Percentiles rank a stretch among this genome's conserved stretches.
Conservation (phyloP, 1,140 invertebrate genomes). For the Trissolcus basalis region DNA sequence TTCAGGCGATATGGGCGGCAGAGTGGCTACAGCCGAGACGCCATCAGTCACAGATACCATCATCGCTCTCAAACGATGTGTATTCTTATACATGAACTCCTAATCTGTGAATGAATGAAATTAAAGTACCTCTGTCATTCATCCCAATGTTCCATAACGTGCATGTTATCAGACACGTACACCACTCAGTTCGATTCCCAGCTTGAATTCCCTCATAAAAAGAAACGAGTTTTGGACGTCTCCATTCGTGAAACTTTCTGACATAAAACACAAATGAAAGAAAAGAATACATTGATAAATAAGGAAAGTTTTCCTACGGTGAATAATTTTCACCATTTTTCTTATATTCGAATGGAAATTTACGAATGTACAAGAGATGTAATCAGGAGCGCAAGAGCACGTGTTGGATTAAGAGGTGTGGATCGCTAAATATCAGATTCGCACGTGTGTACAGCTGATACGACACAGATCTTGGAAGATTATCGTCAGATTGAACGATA, state of each 20-base stretch:
- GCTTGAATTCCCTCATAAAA: no score
- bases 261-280: neutral
- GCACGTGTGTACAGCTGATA: neutral
- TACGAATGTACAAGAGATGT: neutral
- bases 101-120: constrained; percentile 43
- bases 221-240: no score
- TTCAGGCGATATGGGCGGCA: constrained; percentile 8
- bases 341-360: constrained; percentile 2
- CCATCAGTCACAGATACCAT: neutral
- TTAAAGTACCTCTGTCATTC: constrained; percentile 26
- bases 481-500: constrained; percentile 3
- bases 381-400: neutral
- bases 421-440: neutral
- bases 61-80: no score
- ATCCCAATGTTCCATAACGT: constrained; percentile 21
- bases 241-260: no score
- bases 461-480: neutral
- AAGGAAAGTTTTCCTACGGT: neutral
- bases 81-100: constrained; percentile 1
- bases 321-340: neutral
- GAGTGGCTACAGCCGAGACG: constrained; percentile 11
- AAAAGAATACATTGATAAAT: neutral
- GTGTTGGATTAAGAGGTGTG: neutral
- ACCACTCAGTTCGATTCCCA: neutral
- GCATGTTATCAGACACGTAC: constrained; percentile 18